phyloP scores from a whole-genome alignment of 35 echinoderm and acorn worm genomes.

The Heliocidaris tuberculata region DNA sequence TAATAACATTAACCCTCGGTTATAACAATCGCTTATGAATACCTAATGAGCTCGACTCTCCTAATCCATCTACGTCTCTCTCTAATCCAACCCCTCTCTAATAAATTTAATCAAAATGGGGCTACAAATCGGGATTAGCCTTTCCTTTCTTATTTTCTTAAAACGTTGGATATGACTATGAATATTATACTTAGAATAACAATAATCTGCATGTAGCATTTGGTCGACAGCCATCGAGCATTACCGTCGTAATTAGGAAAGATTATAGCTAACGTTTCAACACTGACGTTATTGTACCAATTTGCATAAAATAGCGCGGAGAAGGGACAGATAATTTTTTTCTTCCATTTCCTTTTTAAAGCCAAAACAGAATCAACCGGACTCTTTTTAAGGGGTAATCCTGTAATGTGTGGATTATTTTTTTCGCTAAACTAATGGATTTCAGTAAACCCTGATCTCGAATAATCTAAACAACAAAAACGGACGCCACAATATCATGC shows the following conservation, averaged over 20 bases:
- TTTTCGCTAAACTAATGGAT: not conserved
- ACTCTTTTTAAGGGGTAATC: not conserved
- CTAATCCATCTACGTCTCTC: slow-evolving; percentile 15
- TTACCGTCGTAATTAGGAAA: not conserved
- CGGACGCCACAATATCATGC: not conserved
- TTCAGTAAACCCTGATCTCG: not conserved
- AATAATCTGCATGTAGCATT: not conserved
- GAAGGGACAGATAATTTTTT: not conserved
- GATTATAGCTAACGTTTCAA: not conserved
- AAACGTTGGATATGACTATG: not conserved
- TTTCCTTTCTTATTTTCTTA: not conserved
- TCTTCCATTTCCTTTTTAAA: not conserved
- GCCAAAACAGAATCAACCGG: not conserved
- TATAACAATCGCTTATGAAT: slow-evolving; percentile 34
- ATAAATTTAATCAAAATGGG: slow-evolving; percentile 5
- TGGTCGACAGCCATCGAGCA: not conserved
- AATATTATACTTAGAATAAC: not conserved
- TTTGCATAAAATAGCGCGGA: not conserved
- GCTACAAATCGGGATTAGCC: not conserved
- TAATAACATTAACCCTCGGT: slow-evolving; percentile 25
- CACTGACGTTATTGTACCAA: not conserved
- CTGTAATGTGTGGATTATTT: not conserved
- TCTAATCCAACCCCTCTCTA: not conserved
- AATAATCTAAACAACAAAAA: not conserved
- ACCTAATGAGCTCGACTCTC: not conserved